Percentiles rank a stretch among this genome's conserved stretches.
Conservation (phyloP, 2,113 vertebrate genomes). For the Paedocypris sp. region DNA sequence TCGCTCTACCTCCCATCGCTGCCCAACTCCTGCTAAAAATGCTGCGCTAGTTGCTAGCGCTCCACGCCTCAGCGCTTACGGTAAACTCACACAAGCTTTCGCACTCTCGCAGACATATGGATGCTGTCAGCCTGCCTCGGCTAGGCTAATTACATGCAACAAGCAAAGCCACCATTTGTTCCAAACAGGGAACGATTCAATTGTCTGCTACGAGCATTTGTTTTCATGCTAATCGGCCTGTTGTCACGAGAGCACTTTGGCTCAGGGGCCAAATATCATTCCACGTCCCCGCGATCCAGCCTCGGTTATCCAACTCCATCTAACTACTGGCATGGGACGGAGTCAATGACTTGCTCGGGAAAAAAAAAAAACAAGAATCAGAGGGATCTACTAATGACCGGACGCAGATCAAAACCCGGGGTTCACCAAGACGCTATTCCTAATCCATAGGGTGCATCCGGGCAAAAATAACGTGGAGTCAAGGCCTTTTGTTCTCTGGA, state of each 20-base stretch:
- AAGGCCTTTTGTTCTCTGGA: constrained; percentile 8
- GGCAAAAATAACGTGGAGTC: constrained; percentile 9
- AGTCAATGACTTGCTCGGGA: not conserved
- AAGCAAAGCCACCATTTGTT: constrained; percentile 40
- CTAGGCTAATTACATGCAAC: constrained; percentile 42
- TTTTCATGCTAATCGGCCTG: constrained; percentile 36
- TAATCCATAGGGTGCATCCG: not conserved
- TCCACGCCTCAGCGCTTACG: constrained; percentile 21
- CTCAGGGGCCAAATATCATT: constrained; percentile 27
- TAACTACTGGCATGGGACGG: constrained; percentile 1
- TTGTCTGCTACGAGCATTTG: constrained; percentile 36
- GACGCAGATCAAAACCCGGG: constrained; percentile 9
- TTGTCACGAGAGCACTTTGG: constrained; percentile 34
- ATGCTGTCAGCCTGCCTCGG: constrained; percentile 36
- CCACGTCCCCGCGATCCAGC: not conserved
- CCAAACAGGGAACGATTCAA: constrained; percentile 41
- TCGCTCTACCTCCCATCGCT: constrained; percentile 30
- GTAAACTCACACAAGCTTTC: constrained; percentile 28
- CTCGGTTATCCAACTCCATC: not conserved
- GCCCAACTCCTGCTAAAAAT: constrained; percentile 25
- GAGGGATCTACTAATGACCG: constrained; percentile 26
- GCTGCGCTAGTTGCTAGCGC: constrained; percentile 23
- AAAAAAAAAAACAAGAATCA: no score
- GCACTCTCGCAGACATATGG: constrained; percentile 34
- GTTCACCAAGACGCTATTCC: not conserved